A percentile compares a stretch with the other conserved stretches of the same genome.
Evolutionary conservation across 2,113 vertebrate species (phyloP).

Genomic region (Odontophorus gujanensis): DNA sequence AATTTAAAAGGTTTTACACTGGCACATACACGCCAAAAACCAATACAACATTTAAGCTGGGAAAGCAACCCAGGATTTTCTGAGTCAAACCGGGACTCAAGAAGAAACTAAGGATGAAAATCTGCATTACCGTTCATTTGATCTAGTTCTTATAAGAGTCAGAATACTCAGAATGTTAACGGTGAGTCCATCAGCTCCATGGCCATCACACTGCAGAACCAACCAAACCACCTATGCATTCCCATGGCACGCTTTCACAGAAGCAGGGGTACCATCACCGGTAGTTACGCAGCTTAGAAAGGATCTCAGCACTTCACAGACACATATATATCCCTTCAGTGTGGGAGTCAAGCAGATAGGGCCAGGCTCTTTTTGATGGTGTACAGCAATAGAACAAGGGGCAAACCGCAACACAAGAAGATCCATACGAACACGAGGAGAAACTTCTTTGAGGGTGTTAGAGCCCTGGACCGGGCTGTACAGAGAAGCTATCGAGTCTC

Average conservation of each 20-base stretch:
- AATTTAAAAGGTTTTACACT: neutral
- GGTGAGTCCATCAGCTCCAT: rapidly evolving
- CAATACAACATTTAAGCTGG: neutral
- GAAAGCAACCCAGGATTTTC: neutral
- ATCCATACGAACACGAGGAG: too few relatives aligned
- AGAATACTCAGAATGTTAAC: neutral
- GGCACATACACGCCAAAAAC: rapidly evolving
- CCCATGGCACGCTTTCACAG: rapidly evolving
- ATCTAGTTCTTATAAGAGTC: neutral
- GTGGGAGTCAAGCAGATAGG: too few relatives aligned
- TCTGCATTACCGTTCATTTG: neutral
- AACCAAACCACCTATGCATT: rapidly evolving
- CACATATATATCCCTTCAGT: too few relatives aligned
- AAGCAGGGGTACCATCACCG: rapidly evolving
- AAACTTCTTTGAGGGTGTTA: too few relatives aligned
- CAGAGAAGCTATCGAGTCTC: too few relatives aligned
- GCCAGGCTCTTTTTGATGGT: too few relatives aligned
- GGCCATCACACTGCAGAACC: rapidly evolving
- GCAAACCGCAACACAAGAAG: too few relatives aligned
- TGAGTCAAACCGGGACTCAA: neutral
- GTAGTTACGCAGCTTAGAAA: rapidly evolving
- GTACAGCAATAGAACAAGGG: too few relatives aligned
- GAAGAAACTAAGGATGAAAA: neutral
- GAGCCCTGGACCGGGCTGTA: too few relatives aligned
- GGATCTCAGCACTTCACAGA: too few relatives aligned